These are phyloP conservation scores for Himalopsyche anomala DNA, from an alignment of 2,888 invertebrate species.

Conservation along the genomic window DNA sequence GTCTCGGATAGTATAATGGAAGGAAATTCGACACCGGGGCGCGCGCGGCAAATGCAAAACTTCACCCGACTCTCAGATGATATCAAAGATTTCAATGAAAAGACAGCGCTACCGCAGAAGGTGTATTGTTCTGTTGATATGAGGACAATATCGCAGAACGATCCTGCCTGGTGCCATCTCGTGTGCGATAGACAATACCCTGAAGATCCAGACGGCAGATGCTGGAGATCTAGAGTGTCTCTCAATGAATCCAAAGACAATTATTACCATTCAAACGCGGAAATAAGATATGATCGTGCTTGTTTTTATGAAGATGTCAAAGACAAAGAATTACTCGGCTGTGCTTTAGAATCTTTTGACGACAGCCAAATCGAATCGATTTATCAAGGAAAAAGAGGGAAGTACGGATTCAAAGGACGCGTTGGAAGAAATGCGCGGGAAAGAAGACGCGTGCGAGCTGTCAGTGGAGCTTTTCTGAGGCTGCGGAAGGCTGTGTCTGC, in stretches of 20 bases:
- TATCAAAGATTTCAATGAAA: slow-evolving; percentile 50
- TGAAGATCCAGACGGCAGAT: slow-evolving; percentile 45
- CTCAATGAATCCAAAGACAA: slow-evolving; percentile 9
- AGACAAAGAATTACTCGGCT: background rate
- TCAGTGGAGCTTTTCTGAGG: slow-evolving; percentile 75
- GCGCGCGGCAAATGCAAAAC: slow-evolving; percentile 50
- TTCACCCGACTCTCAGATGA: slow-evolving; percentile 27
- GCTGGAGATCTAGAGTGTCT: slow-evolving; percentile 3
- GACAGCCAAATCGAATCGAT: background rate
- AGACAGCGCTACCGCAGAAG: slow-evolving; percentile 61
- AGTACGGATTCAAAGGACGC: slow-evolving; percentile 53
- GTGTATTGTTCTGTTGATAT: slow-evolving; percentile 63
- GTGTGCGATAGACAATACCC: slow-evolving; percentile 10
- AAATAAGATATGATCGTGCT: slow-evolving; percentile 57
- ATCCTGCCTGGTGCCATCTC: slow-evolving; percentile 24
- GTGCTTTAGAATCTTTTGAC: background rate
- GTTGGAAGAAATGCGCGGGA: slow-evolving; percentile 75
- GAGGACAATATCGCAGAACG: slow-evolving; percentile 59
- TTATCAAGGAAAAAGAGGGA: background rate
- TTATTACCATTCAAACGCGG: slow-evolving; percentile 48
- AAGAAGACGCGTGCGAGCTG: slow-evolving; percentile 75
- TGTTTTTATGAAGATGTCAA: background rate
- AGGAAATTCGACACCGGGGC: slow-evolving; percentile 59
- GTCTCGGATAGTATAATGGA: slow-evolving; percentile 55
- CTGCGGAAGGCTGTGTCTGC: slow-evolving; percentile 75